These are phyloP conservation scores for Rhinopomastus cyanomelas DNA, from an alignment of 2,113 vertebrate species.

Conservation along the genomic window DNA sequence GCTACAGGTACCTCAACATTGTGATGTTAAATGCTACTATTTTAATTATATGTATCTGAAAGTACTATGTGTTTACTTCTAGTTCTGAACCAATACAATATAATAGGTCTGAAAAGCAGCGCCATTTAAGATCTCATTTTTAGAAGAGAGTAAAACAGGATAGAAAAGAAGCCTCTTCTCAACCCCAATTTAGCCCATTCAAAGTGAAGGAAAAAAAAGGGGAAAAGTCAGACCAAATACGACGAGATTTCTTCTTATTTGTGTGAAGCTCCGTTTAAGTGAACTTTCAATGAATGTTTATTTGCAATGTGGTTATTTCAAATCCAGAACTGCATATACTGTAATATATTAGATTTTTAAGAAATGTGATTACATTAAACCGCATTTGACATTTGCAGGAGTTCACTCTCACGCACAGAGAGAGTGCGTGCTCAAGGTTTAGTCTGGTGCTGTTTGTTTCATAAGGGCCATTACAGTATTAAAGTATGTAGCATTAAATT, in stretches of 20 bases:
- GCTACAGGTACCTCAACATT: neutral
- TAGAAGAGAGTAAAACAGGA: neutral
- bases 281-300: neutral
- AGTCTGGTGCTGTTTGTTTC: neutral
- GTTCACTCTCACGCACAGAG: neutral
- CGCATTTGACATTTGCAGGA: neutral
- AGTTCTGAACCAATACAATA: neutral
- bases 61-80: neutral
- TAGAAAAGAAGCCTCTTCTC: neutral
- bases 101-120: neutral
- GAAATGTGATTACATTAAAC: neutral
- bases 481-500: neutral
- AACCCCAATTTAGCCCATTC: neutral
- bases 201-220: neutral
- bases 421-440: neutral
- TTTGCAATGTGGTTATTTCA: neutral
- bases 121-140: neutral
- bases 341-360: neutral
- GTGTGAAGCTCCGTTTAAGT: neutral
- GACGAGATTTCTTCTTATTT: neutral
- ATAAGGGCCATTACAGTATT: neutral
- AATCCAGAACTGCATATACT: neutral
- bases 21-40: neutral
- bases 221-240: neutral
- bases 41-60: neutral